Conservation (phyloP, 2,888 invertebrate species). For the Tromatobia lineatoria region DNA sequence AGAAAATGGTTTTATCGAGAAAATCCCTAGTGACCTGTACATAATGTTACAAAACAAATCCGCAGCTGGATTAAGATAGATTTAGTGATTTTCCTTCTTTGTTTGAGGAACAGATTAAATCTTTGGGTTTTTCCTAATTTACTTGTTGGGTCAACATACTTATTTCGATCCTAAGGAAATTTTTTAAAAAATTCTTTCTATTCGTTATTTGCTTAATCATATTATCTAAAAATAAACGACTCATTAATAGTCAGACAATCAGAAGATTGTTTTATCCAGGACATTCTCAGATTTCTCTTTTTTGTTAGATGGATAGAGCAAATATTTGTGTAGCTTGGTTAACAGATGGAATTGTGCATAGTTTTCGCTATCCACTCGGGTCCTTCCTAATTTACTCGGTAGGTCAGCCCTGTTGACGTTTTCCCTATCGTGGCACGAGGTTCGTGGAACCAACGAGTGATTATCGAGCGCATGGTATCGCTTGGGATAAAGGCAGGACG, state of each 20-base stretch:
- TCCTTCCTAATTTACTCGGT: conserved; percentile 18
- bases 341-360: conserved; percentile 6
- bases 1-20: not conserved
- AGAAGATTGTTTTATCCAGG: no score
- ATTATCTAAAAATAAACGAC: no score
- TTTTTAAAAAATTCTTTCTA: no score
- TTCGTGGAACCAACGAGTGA: conserved; percentile 46
- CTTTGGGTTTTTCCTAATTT: no score
- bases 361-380: conserved; percentile 14
- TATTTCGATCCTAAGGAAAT: no score
- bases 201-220: no score
- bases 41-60: not conserved
- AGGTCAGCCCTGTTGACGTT: conserved; percentile 13
- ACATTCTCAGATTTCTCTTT: no score
- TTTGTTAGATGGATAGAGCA: not conserved
- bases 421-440: conserved; percentile 19
- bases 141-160: no score
- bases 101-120: not conserved
- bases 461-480: conserved; percentile 62
- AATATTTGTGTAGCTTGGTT: not conserved
- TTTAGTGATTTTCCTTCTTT: not conserved
- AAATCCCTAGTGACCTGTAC: not conserved
- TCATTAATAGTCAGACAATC: no score
- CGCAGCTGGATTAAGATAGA: not conserved
- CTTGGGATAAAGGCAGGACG: conserved; percentile 45